Evolutionary conservation across 2,888 invertebrate genomes (phyloP), one percentile per base, ranked within the genome.

Genomic region (Campoletis raptor): DNA sequence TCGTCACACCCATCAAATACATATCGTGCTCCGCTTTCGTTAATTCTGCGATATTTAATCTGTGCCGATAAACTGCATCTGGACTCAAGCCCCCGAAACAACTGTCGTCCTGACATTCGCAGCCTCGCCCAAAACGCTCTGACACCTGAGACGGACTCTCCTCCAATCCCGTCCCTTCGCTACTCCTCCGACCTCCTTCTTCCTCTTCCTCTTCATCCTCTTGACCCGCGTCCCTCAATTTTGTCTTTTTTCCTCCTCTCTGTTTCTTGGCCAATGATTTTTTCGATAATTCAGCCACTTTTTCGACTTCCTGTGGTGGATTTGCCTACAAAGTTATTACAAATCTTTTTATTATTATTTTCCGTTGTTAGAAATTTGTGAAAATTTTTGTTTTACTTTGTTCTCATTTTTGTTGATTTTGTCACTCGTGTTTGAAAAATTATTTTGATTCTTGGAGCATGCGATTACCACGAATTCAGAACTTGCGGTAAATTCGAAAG

Each of bases 1-100:
- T 97, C 3, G 97, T 97, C 45, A 97, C 96, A n/a, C 97, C 97
- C 97, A 97, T 97, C 90, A 97, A 94, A 92, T 97, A 97, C 97
- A 97, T 97, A 93, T 97, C 97, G 93, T 97, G 97, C 93, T 97
- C 97, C 81, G 96, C 97, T 94, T 97, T 97, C 0, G 97, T 97
- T 85, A 97, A 93, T 93, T 97, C 97, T 0, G 97, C 97, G 86
- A 97, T 97, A 91, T 97, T 97, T 54, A 97, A 94, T 89, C 97
- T 95, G 93, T 97, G 97, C 73, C 96, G 96, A 92, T 97, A 97
- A 0, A 97, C 97, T 90, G 96, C 96, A 90, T 97, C 97, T 0
- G 97, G 96, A 92, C 96, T 97, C 42, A 97, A 94, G n/a, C 96
- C 96, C 81, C 96, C 95, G 91, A 97, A 97, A 92, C 97, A 97